A percentile compares a stretch with the other conserved stretches of the same genome.
These are phyloP conservation scores for Chrysochloris asiatica DNA, from an alignment of 2,113 vertebrate species.

Conservation along the genomic window DNA sequence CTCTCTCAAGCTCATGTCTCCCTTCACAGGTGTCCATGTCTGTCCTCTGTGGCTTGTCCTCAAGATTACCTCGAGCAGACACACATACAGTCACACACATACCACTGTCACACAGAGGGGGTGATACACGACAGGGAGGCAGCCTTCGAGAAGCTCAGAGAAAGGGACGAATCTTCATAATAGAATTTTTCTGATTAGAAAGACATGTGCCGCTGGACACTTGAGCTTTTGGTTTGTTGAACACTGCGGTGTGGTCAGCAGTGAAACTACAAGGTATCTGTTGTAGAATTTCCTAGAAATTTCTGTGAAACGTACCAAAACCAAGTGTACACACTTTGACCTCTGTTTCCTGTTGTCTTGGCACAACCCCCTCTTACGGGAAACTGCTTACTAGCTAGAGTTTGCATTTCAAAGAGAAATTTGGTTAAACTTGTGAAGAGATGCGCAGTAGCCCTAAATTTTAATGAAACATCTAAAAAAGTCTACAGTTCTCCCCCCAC, in stretches of 20 bases:
- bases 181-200: neutral
- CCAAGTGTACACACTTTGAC: neutral
- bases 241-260: neutral
- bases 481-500: neutral
- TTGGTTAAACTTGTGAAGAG: conserved; percentile 33
- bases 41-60: neutral
- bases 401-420: conserved; percentile 64
- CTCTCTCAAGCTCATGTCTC: neutral
- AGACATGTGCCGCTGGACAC: neutral
- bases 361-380: conserved; percentile 52
- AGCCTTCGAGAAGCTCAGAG: neutral
- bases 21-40: neutral
- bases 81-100: no score
- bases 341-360: conserved; percentile 66
- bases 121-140: no score
- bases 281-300: conserved; percentile 74
- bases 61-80: neutral
- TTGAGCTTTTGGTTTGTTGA: neutral
- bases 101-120: neutral
- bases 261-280: neutral
- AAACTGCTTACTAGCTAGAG: conserved; percentile 20
- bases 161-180: neutral
- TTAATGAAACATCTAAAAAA: neutral
- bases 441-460: neutral
- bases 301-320: conserved; percentile 67